Base-by-base conservation (phyloP, 2,888 invertebrate species). In the Mechanitis messenoides region DNA sequence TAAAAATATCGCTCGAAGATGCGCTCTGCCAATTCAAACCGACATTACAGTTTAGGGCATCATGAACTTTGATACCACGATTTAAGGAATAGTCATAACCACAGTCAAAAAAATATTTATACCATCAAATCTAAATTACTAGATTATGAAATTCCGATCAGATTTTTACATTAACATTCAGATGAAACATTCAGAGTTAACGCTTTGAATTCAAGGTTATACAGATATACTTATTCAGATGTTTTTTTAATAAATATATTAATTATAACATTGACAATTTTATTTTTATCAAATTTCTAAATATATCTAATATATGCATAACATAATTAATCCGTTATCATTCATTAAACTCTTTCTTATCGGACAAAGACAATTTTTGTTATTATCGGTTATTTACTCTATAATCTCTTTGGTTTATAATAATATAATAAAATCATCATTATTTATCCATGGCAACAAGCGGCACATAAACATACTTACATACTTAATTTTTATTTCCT, bases 1-100 rank as follows among this genome's bases (percentile, higher is more conserved):
- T 90, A 90, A 87, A 90, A 90, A 90, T 90, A 90, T 69, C 87
- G 86, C 87, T 87, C 85, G 68, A 85, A 87, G 89, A 89, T 85
- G 87, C 84, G 85, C 89, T 82, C 80, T 89, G 90, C 90, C 90
- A 90, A 89, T 79, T 85, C 81, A 75, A 77, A 75, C 73, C 78
- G 77, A 75, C 78, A 72, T 75, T 77, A 78, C 74, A 80, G 80
- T 82, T 81, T 83, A 81, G 79, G 83, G 80, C 81, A 83, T 82
- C 80, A 82, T 84, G 83, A 84, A 81, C 86, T 86, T 84, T 87
- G 86, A 82, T 85, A 83, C 84, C 62, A 20, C 65, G 77, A 62
- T 72, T 76, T 75, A 73, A 76, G 78, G 73, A 73, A 73, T 63
- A 62, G 62, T 60, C 55, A 60, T 47, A 31, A 58, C 35, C 45